A percentile compares a stretch with the other conserved stretches of the same genome.
phyloP scores from a whole-genome alignment of 2,797 vertebrate genomes.

The Micromesistius poutassou region DNA sequence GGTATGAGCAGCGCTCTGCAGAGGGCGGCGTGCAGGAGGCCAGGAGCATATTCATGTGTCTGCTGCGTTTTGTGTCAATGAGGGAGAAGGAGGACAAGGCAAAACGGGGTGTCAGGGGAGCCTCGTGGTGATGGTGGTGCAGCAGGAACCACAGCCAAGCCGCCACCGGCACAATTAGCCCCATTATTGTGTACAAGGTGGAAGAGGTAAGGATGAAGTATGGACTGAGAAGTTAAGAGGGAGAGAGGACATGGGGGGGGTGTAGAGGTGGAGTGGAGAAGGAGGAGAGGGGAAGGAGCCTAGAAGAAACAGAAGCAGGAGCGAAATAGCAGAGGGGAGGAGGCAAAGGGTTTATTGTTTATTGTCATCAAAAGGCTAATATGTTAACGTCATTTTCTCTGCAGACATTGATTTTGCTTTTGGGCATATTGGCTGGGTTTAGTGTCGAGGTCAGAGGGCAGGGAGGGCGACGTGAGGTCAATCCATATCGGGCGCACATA shows the following conservation, averaged over 20 bases:
- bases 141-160: neutral
- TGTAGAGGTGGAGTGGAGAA: neutral
- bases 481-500: neutral
- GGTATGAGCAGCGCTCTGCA: neutral
- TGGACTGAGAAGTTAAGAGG: neutral
- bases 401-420: slow-evolving; percentile 40
- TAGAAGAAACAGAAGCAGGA: neutral
- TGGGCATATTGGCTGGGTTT: slow-evolving; percentile 16
- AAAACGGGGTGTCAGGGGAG: neutral
- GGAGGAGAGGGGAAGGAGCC: neutral
- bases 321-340: neutral
- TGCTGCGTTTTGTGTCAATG: neutral
- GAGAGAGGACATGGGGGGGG: neutral
- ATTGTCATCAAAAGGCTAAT: slow-evolving; percentile 25
- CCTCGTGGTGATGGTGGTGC: neutral
- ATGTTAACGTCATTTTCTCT: slow-evolving; percentile 25
- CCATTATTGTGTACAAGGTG: slow-evolving; percentile 6
- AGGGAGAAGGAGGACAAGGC: neutral
- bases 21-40: neutral
- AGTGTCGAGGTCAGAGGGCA: slow-evolving; percentile 36
- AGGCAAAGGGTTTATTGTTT: slow-evolving; percentile 5
- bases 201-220: neutral
- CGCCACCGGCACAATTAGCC: slow-evolving; percentile 19
- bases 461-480: neutral
- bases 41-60: neutral